A percentile compares a stretch with the other conserved stretches of the same genome.
These are phyloP conservation scores for Conistra vaccinii DNA, from an alignment of 2,888 invertebrate genomes.

Conservation along the genomic window DNA sequence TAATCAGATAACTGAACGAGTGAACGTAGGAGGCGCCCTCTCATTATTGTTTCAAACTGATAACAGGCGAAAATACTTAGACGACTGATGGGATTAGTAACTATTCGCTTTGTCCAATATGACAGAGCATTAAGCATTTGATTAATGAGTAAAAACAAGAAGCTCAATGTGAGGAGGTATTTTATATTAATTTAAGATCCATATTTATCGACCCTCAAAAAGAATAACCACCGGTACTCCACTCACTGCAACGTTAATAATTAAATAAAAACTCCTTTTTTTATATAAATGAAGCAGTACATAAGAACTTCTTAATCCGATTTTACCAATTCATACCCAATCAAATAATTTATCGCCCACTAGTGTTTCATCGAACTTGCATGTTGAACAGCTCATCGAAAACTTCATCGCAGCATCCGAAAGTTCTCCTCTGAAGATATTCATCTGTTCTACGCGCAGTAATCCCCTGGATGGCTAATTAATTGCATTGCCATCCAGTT, in stretches of 20 bases:
- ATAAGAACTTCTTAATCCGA: neutral
- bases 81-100: neutral
- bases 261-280: no score
- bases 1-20: neutral
- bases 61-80: neutral
- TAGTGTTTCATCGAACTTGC: neutral
- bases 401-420: neutral
- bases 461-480: constrained; percentile 36
- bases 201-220: neutral
- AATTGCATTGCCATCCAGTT: constrained; percentile 60
- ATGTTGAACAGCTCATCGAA: neutral
- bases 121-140: no score
- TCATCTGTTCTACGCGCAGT: constrained; percentile 28
- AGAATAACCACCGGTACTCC: no score
- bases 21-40: neutral
- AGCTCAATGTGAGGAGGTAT: neutral
- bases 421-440: constrained; percentile 22
- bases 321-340: neutral
- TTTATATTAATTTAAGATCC: neutral
- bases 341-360: no score
- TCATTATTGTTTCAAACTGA: neutral
- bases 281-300: neutral
- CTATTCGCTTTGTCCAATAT: no score
- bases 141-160: neutral
- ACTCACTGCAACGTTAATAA: neutral